Evolutionary conservation across 2,797 vertebrate genomes (phyloP).

Genomic region (Eospalax fontanierii): DNA sequence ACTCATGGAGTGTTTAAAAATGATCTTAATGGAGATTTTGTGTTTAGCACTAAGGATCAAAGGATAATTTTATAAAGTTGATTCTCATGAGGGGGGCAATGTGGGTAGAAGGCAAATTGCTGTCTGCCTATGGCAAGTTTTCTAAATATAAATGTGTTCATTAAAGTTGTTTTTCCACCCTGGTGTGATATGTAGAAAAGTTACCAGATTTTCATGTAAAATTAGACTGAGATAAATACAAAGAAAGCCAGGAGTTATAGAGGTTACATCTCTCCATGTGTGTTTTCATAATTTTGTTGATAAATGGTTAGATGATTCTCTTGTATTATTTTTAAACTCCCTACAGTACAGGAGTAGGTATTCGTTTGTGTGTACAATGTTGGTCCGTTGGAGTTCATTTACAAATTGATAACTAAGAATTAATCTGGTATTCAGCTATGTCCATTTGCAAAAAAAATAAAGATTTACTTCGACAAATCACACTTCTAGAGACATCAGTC

Average conservation of each 20-base stretch:
- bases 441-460: conserved; percentile 59
- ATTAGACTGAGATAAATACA: conserved; percentile 31
- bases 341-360: neutral
- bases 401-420: conserved; percentile 56
- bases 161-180: neutral
- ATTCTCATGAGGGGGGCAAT: neutral
- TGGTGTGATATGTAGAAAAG: conserved; percentile 27
- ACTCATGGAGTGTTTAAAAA: conserved; percentile 76
- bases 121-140: neutral
- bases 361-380: neutral
- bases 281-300: conserved; percentile 65
- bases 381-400: conserved; percentile 59
- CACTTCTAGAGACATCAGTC: conserved; percentile 40
- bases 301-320: conserved; percentile 42
- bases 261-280: conserved; percentile 19
- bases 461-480: conserved; percentile 62
- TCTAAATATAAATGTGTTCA: conserved; percentile 56
- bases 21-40: conserved; percentile 71
- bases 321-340: neutral
- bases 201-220: conserved; percentile 32
- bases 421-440: conserved; percentile 67
- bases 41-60: conserved; percentile 67
- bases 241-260: neutral
- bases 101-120: neutral
- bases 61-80: conserved; percentile 55